Evolutionary conservation across 2,797 vertebrate genomes (phyloP).

Genomic region (Rhinophrynus dorsalis): DNA sequence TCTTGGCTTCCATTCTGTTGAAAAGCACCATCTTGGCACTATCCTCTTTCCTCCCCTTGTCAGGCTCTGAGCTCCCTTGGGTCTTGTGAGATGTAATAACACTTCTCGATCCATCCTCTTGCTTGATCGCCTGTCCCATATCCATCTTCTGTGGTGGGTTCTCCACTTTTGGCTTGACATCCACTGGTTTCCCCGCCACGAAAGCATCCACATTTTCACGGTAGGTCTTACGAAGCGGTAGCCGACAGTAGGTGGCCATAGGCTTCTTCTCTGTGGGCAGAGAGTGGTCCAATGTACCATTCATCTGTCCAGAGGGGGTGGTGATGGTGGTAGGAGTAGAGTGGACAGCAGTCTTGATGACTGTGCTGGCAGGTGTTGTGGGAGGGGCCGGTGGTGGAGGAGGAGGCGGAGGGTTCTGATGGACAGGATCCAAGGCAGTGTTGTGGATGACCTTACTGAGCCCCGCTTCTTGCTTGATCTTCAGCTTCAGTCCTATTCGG

Average conservation of each 20-base stretch:
- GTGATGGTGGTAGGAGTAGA: constrained; percentile 12
- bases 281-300: constrained; percentile 79
- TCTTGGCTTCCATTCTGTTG: constrained; percentile 46
- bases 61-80: constrained; percentile 15
- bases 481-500: constrained; percentile 88
- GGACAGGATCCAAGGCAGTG: constrained; percentile 88
- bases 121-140: constrained; percentile 11
- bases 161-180: constrained; percentile 61
- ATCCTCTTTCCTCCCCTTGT: constrained; percentile 35
- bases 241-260: constrained; percentile 75
- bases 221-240: constrained; percentile 88
- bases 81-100: constrained; percentile 55
- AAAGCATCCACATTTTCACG: constrained; percentile 82
- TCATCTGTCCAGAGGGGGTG: constrained; percentile 73
- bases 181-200: constrained; percentile 51
- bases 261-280: constrained; percentile 59
- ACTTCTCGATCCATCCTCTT: constrained; percentile 60
- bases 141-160: not conserved
- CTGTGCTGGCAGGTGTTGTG: constrained; percentile 43
- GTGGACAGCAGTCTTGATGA: constrained; percentile 67
- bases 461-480: constrained; percentile 94
- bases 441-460: constrained; percentile 94
- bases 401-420: constrained; percentile 66
- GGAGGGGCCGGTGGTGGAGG: constrained; percentile 39
- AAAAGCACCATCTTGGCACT: constrained; percentile 36